phyloP scores from a whole-genome alignment of 2,888 invertebrate genomes.

The Dryomyza anilis region DNA sequence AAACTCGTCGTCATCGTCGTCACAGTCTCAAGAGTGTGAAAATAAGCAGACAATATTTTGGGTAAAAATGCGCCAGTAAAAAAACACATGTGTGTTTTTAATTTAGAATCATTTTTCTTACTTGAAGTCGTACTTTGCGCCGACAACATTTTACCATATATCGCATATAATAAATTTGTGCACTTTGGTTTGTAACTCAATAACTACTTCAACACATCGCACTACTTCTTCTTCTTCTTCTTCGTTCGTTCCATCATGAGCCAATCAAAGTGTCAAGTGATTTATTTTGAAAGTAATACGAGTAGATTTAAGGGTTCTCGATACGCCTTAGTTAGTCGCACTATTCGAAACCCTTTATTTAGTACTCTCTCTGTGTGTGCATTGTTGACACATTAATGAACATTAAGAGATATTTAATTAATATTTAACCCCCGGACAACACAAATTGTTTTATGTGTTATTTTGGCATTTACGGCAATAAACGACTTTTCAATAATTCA shows the following conservation, averaged over 20 bases:
- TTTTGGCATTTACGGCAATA: neutral
- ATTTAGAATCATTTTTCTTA: slow-evolving; percentile 4
- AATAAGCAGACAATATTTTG: neutral
- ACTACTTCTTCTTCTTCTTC: too few relatives aligned
- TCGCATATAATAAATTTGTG: neutral
- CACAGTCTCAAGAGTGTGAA: slow-evolving; percentile 1
- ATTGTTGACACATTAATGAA: neutral
- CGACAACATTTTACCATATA: neutral
- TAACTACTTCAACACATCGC: slow-evolving; percentile 6
- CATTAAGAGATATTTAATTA: slow-evolving; percentile 2
- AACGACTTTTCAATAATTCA: slow-evolving; percentile 9
- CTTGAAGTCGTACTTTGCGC: neutral
- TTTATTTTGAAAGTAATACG: slow-evolving; percentile 18
- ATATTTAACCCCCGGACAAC: neutral
- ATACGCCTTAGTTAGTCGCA: too few relatives aligned
- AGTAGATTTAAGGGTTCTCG: neutral
- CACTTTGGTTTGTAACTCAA: neutral
- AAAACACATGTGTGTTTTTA: slow-evolving; percentile 5
- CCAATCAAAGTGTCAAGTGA: slow-evolving; percentile 14
- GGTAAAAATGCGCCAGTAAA: neutral
- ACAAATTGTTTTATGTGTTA: neutral
- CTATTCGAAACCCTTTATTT: neutral
- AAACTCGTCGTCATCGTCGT: too few relatives aligned
- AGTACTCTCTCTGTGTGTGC: neutral
- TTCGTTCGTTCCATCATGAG: slow-evolving; percentile 6